Percentiles rank a stretch among this genome's conserved stretches.
Evolutionary conservation across 2,113 vertebrate genomes (phyloP).

Genomic region (Cynopterus brachyotis): DNA sequence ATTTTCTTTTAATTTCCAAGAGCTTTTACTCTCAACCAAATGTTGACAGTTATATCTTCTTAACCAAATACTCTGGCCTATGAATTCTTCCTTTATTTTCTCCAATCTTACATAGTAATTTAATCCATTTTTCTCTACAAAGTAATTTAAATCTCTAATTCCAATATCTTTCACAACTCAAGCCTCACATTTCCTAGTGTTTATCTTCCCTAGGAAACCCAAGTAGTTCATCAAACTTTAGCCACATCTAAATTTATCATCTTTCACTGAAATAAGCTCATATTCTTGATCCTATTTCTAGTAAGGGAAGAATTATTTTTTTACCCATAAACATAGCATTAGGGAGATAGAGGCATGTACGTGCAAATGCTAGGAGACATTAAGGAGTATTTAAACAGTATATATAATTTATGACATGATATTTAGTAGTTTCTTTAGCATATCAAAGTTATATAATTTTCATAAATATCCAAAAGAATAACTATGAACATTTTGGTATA

Average conservation of each 20-base stretch:
- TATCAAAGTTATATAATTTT: neutral
- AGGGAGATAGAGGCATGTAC: neutral
- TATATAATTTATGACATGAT: neutral
- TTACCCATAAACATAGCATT: neutral
- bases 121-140: neutral
- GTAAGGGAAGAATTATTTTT: conserved; percentile 6
- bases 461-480: neutral
- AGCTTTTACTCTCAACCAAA: neutral
- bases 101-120: neutral
- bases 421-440: neutral
- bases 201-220: neutral
- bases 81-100: neutral
- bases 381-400: neutral
- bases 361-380: neutral
- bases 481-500: neutral
- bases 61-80: neutral
- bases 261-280: neutral
- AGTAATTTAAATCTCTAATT: neutral
- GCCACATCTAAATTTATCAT: neutral
- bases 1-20: neutral
- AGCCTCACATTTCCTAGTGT: neutral
- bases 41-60: neutral
- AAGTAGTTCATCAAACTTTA: neutral
- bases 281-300: neutral
- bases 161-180: neutral